A percentile compares a stretch with the other conserved stretches of the same genome.
These are phyloP conservation scores for Philotrypesis tridentata DNA, from an alignment of 1,140 invertebrate genomes.

Conservation along the genomic window DNA sequence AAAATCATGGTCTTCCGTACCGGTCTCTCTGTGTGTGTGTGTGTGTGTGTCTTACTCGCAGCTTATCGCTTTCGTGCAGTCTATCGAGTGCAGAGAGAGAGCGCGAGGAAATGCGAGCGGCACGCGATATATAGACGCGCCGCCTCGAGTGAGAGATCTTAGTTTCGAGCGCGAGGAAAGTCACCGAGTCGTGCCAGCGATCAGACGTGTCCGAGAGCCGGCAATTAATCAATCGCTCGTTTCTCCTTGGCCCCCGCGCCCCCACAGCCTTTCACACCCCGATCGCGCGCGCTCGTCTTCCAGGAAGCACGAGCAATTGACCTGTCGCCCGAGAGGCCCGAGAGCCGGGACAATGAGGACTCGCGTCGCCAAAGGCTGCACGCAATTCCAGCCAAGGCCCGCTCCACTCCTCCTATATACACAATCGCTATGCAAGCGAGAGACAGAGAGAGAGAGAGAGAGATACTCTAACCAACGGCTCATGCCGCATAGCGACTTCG, in stretches of 20 bases:
- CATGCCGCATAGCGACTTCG: no score
- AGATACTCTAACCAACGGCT: no score
- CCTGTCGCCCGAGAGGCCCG: slow-evolving; percentile 35
- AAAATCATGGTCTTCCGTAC: neutral
- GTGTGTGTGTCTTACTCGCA: no score
- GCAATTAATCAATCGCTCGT: slow-evolving; percentile 41
- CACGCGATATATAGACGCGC: neutral
- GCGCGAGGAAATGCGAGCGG: neutral
- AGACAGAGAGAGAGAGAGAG: no score
- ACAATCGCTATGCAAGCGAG: no score
- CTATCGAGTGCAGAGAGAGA: no score
- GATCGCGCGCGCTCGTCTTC: neutral
- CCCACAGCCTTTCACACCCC: neutral
- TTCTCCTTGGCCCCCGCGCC: neutral
- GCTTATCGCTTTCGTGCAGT: no score
- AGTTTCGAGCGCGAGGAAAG: neutral
- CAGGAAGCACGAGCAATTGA: slow-evolving; percentile 51
- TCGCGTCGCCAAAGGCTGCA: slow-evolving; percentile 13
- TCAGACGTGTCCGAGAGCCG: neutral
- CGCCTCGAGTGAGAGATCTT: slow-evolving; percentile 19
- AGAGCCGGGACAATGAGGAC: slow-evolving; percentile 19
- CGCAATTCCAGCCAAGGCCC: no score
- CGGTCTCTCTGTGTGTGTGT: no score
- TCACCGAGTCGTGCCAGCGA: neutral
- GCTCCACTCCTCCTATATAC: no score